These are phyloP conservation scores for Drosophila repleta DNA, from an alignment of 1,140 invertebrate genomes.

Conservation along the genomic window DNA sequence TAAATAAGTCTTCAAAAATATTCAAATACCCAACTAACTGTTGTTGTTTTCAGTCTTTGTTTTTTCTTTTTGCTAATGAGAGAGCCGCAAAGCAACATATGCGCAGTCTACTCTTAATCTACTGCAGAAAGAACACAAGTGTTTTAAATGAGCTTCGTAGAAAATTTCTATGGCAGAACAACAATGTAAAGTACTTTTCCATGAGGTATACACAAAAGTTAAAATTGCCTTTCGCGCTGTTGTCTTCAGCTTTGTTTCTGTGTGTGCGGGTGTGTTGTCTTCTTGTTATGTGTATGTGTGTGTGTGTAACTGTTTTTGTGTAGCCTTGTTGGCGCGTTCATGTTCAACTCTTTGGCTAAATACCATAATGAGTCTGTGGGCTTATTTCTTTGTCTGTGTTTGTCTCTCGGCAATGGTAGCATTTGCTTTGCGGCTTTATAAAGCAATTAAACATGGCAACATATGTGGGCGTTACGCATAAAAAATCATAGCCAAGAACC, in stretches of 20 bases:
- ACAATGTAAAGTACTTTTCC: conserved; percentile 75
- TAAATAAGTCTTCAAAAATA: too few species aligned
- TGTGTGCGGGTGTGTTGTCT: conserved; percentile 12
- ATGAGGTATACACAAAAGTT: conserved; percentile 76
- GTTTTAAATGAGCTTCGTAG: conserved; percentile 61
- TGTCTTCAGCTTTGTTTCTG: conserved; percentile 27
- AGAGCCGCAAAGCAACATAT: conserved; percentile 28
- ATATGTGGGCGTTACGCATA: conserved; percentile 58
- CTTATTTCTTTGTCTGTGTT: conserved; percentile 44
- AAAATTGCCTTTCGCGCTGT: conserved; percentile 65
- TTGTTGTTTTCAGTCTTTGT: background rate
- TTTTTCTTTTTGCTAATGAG: conserved; percentile 25
- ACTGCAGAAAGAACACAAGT: conserved; percentile 64
- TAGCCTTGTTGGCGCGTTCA: conserved; percentile 23
- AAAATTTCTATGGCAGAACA: conserved; percentile 40
- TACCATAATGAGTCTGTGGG: conserved; percentile 20
- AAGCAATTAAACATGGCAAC: conserved; percentile 74
- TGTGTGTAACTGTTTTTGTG: conserved; percentile 25
- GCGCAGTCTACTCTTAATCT: conserved; percentile 22
- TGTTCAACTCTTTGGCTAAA: conserved; percentile 31
- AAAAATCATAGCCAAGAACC: conserved; percentile 19
- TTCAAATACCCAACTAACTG: background rate
- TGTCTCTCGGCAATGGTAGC: conserved; percentile 25
- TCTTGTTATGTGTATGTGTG: background rate
- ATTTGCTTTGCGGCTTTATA: conserved; percentile 78